Base-by-base conservation (phyloP, 1,140 invertebrate species). In the Listronotus bonariensis region DNA sequence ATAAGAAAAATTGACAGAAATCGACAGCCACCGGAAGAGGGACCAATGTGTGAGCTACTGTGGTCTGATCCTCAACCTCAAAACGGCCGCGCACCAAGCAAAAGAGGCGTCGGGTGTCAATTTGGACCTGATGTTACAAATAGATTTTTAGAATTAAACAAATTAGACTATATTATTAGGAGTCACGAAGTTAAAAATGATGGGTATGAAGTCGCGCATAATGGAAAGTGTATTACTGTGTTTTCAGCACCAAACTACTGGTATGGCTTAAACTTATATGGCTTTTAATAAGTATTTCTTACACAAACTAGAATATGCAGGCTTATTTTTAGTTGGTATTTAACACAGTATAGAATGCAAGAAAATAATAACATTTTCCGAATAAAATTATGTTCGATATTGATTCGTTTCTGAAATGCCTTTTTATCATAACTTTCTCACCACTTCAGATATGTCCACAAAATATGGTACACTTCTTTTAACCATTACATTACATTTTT, bases 171-270 rank as follows among this genome's bases (percentile, higher is more conserved):
- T 77, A 85, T 99, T 62, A 91, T 99, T 53, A 84, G 97, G 67
- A 97, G 95, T 80, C 97, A 99, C 79, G 98, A 99, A 80, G 98
- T 99, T 4, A 99, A 99, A 82, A 89, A 92, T 72, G 89, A 94
- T 43, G 98, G 98, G 5, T 99, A 97, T 76, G 96, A 99, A 82
- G 82, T 95, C 15, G 89, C 90, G 9, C 97, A 99, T 77, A 87
- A 96, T 78, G 95, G 93, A 26, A 92, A 93, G 77, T 97, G 95
- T 77, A 94, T 97, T 68, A 97, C 95, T 3, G 93, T 97, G 5
- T 97, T 97, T 82, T 98, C 96, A 17, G 97, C 97, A 67, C 97
- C 97, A 62, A 99, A 99, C 82, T 99, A 99, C 85, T 99, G 97
- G 94, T 96, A 82, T 80, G 62, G 64, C 40, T 11, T 46, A 46